Evolutionary conservation across 2,797 vertebrate species (phyloP), one percentile per base, ranked within the genome.

Genomic region (Scleropages formosus): DNA sequence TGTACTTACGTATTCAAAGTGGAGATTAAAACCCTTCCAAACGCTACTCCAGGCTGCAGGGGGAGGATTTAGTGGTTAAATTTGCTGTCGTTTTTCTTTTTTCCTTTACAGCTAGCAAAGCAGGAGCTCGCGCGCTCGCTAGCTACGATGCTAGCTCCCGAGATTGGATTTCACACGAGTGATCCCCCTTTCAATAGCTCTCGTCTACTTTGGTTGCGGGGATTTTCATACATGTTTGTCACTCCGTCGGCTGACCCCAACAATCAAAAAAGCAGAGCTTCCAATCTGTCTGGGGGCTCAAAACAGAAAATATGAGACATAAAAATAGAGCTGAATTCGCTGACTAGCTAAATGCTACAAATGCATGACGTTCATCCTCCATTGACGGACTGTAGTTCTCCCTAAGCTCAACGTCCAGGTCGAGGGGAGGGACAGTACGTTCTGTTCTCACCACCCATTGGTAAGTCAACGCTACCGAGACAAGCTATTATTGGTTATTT

Each of bases 301-400:
- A 65, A 59, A 70, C 13, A 22, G 44, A 20, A 24, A 49, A 63
- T 58, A 70, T 71, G 13, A 70, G 39, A 72, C 16, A 51, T 60
- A 69, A 74, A 39, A 67, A 26, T 76, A 39, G 58, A 77, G 73
- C 70, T 73, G 64, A 77, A 78, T 79, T 76, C 77, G 87, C 87
- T 87, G 53, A 46, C 87, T 89, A 81, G 90, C 90, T 92, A 90
- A 86, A 88, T 84, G 87, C 88, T 89, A 87, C 80, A 88, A 76
- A 79, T 86, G 84, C 86, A 90, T 93, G 91, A 92, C 92, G 92
- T 92, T 89, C 84, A 86, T 84, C 83, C 82, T 77, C 78, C 82
- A 81, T 79, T 84, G 81, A 84, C 78, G 76, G 66, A 67, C 79
- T 78, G 75, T 72, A 73, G 78, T 53, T 78, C 67, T 76, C 74